Percentiles rank a stretch among this genome's conserved stretches.
These are phyloP conservation scores for Polyommatus iphigenia DNA, from an alignment of 2,888 invertebrate genomes.

Conservation along the genomic window DNA sequence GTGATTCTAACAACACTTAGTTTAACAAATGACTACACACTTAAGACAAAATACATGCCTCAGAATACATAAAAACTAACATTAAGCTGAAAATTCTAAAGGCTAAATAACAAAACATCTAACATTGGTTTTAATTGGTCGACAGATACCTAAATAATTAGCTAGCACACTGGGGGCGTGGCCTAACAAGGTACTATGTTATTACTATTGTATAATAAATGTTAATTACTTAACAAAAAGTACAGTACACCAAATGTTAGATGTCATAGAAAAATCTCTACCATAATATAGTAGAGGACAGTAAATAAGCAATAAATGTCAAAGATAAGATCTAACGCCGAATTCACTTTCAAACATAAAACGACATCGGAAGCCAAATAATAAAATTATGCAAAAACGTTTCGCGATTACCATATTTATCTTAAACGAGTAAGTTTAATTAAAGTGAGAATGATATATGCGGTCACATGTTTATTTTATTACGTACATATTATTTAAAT, in stretches of 20 bases:
- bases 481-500: slow-evolving; percentile 19
- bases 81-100: background rate
- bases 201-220: background rate
- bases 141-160: background rate
- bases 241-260: background rate
- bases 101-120: background rate
- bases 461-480: slow-evolving; percentile 14
- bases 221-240: background rate
- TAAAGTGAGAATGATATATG: slow-evolving; percentile 22
- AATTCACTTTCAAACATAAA: slow-evolving; percentile 18
- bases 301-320: background rate
- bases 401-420: slow-evolving; percentile 27
- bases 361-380: slow-evolving; percentile 10
- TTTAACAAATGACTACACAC: background rate
- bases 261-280: background rate
- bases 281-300: background rate
- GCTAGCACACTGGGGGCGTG: background rate
- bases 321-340: background rate
- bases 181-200: background rate
- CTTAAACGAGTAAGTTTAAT: slow-evolving; percentile 21
- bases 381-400: slow-evolving; percentile 27
- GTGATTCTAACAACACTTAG: background rate
- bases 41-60: background rate
- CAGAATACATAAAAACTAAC: background rate
- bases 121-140: background rate